A percentile compares a stretch with the other conserved stretches of the same genome.
These are phyloP conservation scores for Amphiprion percula DNA, from an alignment of 2,113 vertebrate species.

Conservation along the genomic window DNA sequence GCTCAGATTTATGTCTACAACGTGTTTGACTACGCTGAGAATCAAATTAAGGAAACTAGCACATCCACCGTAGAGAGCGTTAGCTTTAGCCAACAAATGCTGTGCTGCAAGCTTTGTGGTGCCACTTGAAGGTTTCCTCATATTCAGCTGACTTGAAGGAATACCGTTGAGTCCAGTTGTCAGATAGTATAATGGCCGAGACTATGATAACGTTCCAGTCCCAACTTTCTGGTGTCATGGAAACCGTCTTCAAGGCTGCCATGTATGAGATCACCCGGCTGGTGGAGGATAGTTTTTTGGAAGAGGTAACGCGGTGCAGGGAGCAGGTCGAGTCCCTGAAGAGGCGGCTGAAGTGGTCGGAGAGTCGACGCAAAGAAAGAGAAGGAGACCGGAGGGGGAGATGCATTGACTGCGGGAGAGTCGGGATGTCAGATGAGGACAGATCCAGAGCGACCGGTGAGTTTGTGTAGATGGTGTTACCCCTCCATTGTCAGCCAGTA, in stretches of 20 bases:
- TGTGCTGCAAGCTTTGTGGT: neutral
- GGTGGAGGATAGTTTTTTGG: conserved; percentile 85
- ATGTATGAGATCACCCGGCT: conserved; percentile 86
- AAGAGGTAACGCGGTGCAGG: conserved; percentile 80
- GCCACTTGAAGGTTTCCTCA: neutral
- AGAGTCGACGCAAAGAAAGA: conserved; percentile 68
- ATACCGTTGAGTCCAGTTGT: neutral
- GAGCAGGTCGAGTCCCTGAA: conserved; percentile 83
- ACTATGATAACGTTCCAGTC: conserved; percentile 82
- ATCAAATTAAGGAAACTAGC: neutral
- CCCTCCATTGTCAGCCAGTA: too few relatives aligned
- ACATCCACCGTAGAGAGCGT: neutral
- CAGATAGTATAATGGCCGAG: conserved; percentile 72
- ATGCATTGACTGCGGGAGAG: conserved; percentile 75
- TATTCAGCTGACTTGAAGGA: too few relatives aligned
- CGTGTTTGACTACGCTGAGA: neutral
- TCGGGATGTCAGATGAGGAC: neutral
- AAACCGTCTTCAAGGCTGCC: conserved; percentile 86
- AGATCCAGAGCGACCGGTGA: conserved; percentile 54
- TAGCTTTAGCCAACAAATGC: neutral
- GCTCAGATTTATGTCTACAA: neutral
- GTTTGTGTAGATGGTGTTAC: neutral
- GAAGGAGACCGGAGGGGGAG: conserved; percentile 57
- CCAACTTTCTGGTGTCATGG: conserved; percentile 86
- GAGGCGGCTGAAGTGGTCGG: conserved; percentile 78